Evolutionary conservation across 2,797 vertebrate species (phyloP), one percentile per base, ranked within the genome.

Genomic region (Ambastaia sidthimunki): DNA sequence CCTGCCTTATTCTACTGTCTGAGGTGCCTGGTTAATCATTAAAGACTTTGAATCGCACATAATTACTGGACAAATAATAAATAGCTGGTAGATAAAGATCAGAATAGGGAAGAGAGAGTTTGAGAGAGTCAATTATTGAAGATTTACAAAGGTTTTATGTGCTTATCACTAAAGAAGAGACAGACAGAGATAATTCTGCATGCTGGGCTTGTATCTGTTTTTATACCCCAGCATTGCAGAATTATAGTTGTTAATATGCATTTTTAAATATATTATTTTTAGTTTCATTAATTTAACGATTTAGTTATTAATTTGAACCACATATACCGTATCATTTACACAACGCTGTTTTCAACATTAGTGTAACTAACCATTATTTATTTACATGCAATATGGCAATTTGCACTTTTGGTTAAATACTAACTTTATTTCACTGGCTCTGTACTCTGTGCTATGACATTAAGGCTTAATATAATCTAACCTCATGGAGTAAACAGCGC

Each of bases 31-130:
- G 48, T 44, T 80, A 66, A 57, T 80, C 60, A 72, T 80, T 80
- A 80, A 65, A 66, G 50, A 73, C 60, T 55, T 6, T 0, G 28
- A 15, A 72, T 47, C 78, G 6, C 47, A 13, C 34, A 71, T 66
- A 72, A 81, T 83, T 79, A 76, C 55, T 1, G 31, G 60, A 65
- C 34, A 67, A 80, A 75, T 65, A 52, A 72, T 55, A 72, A 41
- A 65, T 41, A 65, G 59, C 18, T 11, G 18, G 13, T 4, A 10
- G 57, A 63, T 82, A 71, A 67, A 66, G 25, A 65, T 63, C 50
- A n/a, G 23, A 48, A 57, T 54, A 19, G 11, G 4, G 57, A 63
- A 2, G 31, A 71, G 76, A 47, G 68, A 6, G 6, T 67, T 23
- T 68, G 23, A 77, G 13, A 15, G 13, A 18, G 31, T 57, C 54